Evolutionary conservation across 2,113 vertebrate genomes (phyloP).

Genomic region (Catharus bicknelli): DNA sequence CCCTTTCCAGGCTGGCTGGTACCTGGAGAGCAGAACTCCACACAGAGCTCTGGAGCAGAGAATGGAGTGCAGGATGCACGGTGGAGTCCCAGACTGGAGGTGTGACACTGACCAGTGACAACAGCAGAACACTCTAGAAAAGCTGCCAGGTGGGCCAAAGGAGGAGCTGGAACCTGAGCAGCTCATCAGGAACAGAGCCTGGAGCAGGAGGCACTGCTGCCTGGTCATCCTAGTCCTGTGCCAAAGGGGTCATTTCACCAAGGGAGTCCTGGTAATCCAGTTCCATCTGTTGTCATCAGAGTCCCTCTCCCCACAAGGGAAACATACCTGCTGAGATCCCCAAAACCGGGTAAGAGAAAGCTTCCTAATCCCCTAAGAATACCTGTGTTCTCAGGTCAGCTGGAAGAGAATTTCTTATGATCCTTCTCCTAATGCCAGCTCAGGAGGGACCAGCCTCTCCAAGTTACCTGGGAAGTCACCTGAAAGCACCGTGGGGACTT

Average conservation of each 20-base stretch:
- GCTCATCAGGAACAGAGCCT: background rate
- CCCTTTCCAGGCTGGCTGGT: background rate
- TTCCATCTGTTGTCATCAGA: background rate
- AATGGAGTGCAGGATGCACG: background rate
- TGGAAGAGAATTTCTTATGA: background rate
- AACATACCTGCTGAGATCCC: background rate
- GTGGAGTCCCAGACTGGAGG: background rate
- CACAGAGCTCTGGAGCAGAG: accelerated
- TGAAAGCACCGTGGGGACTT: background rate
- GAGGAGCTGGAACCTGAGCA: background rate
- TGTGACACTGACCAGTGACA: background rate
- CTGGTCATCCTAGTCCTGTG: background rate
- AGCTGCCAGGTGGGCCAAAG: background rate
- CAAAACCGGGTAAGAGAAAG: background rate
- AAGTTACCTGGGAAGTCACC: background rate
- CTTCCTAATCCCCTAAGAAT: background rate
- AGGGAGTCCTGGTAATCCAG: background rate
- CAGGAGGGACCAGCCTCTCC: background rate
- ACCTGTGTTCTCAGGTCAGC: background rate
- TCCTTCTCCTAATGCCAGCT: too few species aligned
- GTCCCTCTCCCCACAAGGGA: background rate
- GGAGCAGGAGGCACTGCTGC: background rate
- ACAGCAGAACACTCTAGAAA: background rate
- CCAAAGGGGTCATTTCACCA: background rate
- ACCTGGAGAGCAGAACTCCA: background rate